Conservation (phyloP, 2,888 invertebrate species). For the Sarcophaga rosellei region DNA sequence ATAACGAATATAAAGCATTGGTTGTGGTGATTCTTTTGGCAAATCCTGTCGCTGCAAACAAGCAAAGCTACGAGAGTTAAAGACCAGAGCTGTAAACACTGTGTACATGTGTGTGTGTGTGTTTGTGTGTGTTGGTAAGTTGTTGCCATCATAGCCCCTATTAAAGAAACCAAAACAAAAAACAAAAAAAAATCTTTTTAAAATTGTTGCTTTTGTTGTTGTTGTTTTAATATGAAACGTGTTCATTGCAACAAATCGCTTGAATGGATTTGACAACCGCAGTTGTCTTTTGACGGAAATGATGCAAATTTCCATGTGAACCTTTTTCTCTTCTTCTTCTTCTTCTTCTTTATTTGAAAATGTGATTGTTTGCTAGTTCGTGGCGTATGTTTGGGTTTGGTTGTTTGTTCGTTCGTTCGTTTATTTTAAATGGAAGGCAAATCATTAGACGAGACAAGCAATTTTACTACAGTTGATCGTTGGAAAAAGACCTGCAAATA, state of each 20-base stretch:
- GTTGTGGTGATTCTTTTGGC: slow-evolving; percentile 60
- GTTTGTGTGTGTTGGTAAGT: neutral
- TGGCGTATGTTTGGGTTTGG: neutral
- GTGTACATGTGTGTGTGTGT: neutral
- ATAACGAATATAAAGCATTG: slow-evolving; percentile 63
- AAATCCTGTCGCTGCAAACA: slow-evolving; percentile 53
- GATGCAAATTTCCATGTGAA: slow-evolving; percentile 67
- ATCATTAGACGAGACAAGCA: slow-evolving; percentile 29
- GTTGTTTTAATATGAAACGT: slow-evolving; percentile 77
- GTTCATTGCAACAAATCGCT: slow-evolving; percentile 65
- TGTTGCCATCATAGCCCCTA: slow-evolving; percentile 49
- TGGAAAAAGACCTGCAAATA: slow-evolving; percentile 15
- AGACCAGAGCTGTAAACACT: slow-evolving; percentile 11
- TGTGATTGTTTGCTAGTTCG: slow-evolving; percentile 6
- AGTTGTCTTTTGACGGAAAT: slow-evolving; percentile 64
- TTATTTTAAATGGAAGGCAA: slow-evolving; percentile 49
- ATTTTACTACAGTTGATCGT: slow-evolving; percentile 39
- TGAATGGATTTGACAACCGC: slow-evolving; percentile 52
- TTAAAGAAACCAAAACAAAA: slow-evolving; percentile 11
- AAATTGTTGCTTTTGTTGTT: slow-evolving; percentile 37
- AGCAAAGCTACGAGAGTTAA: slow-evolving; percentile 2
- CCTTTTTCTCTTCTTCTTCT: slow-evolving; percentile 20
- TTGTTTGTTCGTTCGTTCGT: slow-evolving; percentile 11
- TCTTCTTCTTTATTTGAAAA: neutral
- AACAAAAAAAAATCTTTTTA: too few species aligned